Base-by-base conservation (phyloP, 2,113 vertebrate species). In the Pteronura brasiliensis region DNA sequence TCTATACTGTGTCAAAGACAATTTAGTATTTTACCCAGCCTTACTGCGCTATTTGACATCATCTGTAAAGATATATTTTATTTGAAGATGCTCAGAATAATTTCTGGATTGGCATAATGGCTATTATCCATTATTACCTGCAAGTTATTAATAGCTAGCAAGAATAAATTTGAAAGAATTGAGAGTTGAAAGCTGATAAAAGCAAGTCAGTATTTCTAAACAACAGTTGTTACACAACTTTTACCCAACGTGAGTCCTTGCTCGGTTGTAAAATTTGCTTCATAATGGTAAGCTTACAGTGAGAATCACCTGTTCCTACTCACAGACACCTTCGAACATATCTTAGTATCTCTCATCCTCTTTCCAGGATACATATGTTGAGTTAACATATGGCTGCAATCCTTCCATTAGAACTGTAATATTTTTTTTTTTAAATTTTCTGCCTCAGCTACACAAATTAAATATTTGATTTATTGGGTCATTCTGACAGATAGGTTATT, bases 131-230 rank as follows among this genome's bases (percentile, higher is more conserved):
- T 47, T 77, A 97, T 49, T 49, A 97, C 97, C 95, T 97, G 52
- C 59, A 97, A 61, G 69, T 25, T 97, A 94, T 93, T 98, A 96
- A 96, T 96, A 97, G 88, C 93, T 98, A 98, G 95, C 63, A 44
- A 17, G 72, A 93, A 94, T 98, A 98, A 44, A 97, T 88, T 98
- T 97, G 88, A 97, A 98, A 97, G 88, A 98, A 97, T 97, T 98
- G 98, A 97, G 39, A 97, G 74, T 55, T 92, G 86, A 87, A 97
- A 83, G 10, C 87, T 86, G 94, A 95, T 97, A 98, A 90, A 98
- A 97, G 96, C 79, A 98, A 97, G 79, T 95, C 74, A 96, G 42
- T 97, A 96, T 97, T 97, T 98, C 71, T 65, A 18, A 67, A 36
- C 25, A 95, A 49, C 81, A 96, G 71, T 97, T 97, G 79, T 92